Conservation (phyloP, 1,140 invertebrate genomes). For the Caenorhabditis brenneri region DNA sequence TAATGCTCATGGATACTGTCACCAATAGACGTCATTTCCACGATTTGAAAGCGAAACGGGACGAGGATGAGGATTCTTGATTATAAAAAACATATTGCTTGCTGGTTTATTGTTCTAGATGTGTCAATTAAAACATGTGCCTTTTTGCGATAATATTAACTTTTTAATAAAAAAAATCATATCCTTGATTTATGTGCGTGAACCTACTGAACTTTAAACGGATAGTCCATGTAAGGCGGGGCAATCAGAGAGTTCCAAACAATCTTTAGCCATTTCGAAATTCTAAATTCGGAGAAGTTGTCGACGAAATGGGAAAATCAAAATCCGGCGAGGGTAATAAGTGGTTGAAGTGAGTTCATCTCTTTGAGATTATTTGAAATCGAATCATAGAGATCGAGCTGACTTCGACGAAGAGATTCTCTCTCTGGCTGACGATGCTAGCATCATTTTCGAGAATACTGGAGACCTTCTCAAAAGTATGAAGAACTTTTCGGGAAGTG, state of each 20-base stretch:
- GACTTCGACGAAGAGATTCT: slow-evolving; percentile 1
- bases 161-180: no score
- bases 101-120: no score
- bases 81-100: no score
- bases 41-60: slow-evolving; percentile 28
- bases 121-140: no score
- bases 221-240: neutral
- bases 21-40: slow-evolving; percentile 47
- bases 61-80: no score
- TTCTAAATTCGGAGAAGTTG: neutral
- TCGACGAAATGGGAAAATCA: slow-evolving; percentile 7
- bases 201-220: neutral
- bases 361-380: neutral
- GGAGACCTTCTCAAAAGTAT: slow-evolving; percentile 13
- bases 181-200: no score
- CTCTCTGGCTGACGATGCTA: neutral
- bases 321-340: slow-evolving; percentile 12
- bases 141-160: no score
- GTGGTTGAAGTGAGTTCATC: slow-evolving; percentile 24
- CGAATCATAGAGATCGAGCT: neutral
- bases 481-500: neutral
- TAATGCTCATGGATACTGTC: slow-evolving; percentile 52
- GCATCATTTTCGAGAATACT: slow-evolving; percentile 1
- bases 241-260: neutral
- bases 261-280: neutral